Base-by-base conservation (phyloP, 2,888 invertebrate species). In the Eupeodes luniger region DNA sequence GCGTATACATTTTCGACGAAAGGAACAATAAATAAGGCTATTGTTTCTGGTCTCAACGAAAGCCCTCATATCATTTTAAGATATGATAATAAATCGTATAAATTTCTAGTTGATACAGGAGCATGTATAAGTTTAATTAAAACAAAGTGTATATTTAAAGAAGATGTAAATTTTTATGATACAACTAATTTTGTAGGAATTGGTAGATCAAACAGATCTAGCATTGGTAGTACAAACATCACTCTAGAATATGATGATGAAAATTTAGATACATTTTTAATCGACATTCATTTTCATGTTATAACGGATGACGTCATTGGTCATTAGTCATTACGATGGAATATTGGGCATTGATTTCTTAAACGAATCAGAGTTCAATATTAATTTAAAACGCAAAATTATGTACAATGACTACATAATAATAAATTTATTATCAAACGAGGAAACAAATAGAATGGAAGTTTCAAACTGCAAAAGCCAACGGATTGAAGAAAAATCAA, bases 271-370 rank as follows among this genome's bases (percentile, higher is more conserved):
- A 40, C 40, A 40, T 40, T 40, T 40, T 40, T 40, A 40, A 40
- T 40, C 40, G 40, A 75, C 9, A 61, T 51, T 19, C 16, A 5
- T 44, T 72, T 80, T 57, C 57, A 74, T 16, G 74, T 81, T 36
- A 64, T 81, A 74, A 74, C 64, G 2, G 57, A 74, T 59, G 66
- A 81, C 51, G 70, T 80, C 44, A 59, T 80, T 49, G 36, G 66
- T n/a, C 49, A 78, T 16, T 78, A 79, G 66, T n/a, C 49, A 78
- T 16, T 78, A 79, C n/a, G 70, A 70, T 62, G 70, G 69, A 36
- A 79, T 79, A 44, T 27, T 81, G n/a, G 67, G 69, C 51, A 81
- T 69, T 53, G 69, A 75, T 59, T 75, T 81, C 40, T 53, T 81
- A 44, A 75, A 59, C 40, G 51, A 74, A 57, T 66, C 49, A 19